Evolutionary conservation across 2,797 vertebrate species (phyloP).

Genomic region (Muscicapa striata): DNA sequence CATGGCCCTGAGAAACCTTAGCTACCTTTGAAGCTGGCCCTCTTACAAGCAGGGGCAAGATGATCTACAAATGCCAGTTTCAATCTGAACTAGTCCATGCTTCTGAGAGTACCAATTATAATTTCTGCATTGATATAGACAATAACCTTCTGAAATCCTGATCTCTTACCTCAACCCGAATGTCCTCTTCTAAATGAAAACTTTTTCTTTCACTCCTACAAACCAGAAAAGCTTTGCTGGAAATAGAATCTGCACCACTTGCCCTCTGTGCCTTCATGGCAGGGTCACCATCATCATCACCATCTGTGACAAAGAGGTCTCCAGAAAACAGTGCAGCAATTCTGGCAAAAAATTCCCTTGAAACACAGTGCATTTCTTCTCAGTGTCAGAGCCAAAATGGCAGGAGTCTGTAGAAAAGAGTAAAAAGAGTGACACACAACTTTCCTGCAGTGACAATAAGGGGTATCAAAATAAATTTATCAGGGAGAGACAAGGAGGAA

Average conservation of each 20-base stretch:
- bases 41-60: conserved; percentile 3
- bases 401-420: background rate
- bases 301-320: background rate
- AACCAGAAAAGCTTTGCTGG: background rate
- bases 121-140: background rate
- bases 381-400: background rate
- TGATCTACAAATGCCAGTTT: conserved; percentile 27
- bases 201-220: background rate
- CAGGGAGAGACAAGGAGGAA: background rate
- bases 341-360: background rate
- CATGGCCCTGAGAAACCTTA: conserved; percentile 5
- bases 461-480: background rate
- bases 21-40: conserved; percentile 9
- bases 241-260: background rate
- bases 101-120: background rate
- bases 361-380: background rate
- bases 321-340: background rate
- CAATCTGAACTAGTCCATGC: background rate
- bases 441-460: background rate
- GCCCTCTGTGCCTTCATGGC: background rate
- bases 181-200: background rate
- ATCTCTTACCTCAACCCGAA: background rate
- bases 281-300: background rate
- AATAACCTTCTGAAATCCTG: background rate
- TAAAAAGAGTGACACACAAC: background rate